Evolutionary conservation across 2,113 vertebrate genomes (phyloP), one percentile per base, ranked within the genome.

Genomic region (Ictalurus punctatus): DNA sequence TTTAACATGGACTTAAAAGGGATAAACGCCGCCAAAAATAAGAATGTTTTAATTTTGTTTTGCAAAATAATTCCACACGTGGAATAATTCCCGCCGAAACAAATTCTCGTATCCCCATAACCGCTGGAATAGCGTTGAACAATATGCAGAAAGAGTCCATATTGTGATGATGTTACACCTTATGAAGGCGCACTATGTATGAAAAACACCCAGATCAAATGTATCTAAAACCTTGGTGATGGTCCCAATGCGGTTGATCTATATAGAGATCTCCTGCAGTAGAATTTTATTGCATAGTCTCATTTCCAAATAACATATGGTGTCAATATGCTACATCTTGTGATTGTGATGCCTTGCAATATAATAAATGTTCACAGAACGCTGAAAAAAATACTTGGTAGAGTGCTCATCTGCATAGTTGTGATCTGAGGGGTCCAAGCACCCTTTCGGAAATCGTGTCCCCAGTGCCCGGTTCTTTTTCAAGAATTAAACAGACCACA

Each of bases 1-100:
- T 86, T 90, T 88, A 71, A 71, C 90, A 52, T 17, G 37, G 73
- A 30, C 63, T 48, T 63, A 79, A 56, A 78, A 79, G 44, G 12
- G 44, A 52, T 48, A 27, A 78, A 74, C 30, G 17, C 67, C 34
- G 10, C 74, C 25, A 21, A 34, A 27, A 27, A 78, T 27, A 12
- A 52, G 8, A 44, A 44, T 12, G 10, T 52, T 25, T 79, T 27
- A 27, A 5, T n/a, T 73, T 52, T 27, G 25, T 52, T 40, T 52
- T 27, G 27, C 23, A 27, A 27, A 48, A 48, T 52, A 78, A 78
- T 40, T 25, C 34, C 37, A 21, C 17, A 27, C 5, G 2, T 52
- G 74, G 40, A 40, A 44, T 44, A 44, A 25, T 52, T 52, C 44
- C 23, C 27, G 13, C 21, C 21, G 13, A 2, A 4, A 25, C 9